Base-by-base conservation (phyloP, 2,888 invertebrate species). In the Mythimna albipuncta region DNA sequence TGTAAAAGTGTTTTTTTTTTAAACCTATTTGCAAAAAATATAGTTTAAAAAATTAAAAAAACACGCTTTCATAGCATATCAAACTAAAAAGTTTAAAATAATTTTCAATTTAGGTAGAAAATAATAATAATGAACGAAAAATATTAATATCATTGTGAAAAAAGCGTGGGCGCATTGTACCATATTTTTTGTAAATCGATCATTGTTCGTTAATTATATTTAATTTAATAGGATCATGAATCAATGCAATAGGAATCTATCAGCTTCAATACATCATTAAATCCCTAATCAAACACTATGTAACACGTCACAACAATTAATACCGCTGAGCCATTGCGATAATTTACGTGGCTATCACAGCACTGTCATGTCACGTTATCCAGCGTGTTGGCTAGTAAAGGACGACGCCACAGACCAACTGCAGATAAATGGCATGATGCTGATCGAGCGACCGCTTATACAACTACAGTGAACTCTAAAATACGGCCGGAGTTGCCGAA, bases 301-400 rank as follows among this genome's bases (percentile, higher is more conserved):
- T 59, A 66, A 41, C 55, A 58, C 16, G 32, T 57, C 69, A 55
- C 58, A 50, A 38, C 44, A 47, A 58, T 77, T 52, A 64, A 54
- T 79, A 50, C 47, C 5, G 77, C 47, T 62, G 63, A 38, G 32
- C 59, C 64, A 77, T 76, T 81, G 73, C 78, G 85, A 82, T 82
- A 77, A 78, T 83, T 80, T 83, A 87, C 82, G 79, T 79, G 87
- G 81, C 70, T 83, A 84, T 83, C 81, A 83, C 81, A 82, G 83
- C 72, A 85, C 87, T 90, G 92, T 92, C 92, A 88, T 88, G 91
- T 91, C 89, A 88, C 83, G 90, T 92, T 92, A 92, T 89, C 91
- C 93, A 88, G 87, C 80, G 81, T 87, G 89, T 87, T 90, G 86
- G 89, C 84, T 84, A 83, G 89, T 89, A 90, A 92, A 85, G 89